These are phyloP conservation scores for Drosophila varians DNA, from an alignment of 1,140 invertebrate genomes.

Conservation along the genomic window DNA sequence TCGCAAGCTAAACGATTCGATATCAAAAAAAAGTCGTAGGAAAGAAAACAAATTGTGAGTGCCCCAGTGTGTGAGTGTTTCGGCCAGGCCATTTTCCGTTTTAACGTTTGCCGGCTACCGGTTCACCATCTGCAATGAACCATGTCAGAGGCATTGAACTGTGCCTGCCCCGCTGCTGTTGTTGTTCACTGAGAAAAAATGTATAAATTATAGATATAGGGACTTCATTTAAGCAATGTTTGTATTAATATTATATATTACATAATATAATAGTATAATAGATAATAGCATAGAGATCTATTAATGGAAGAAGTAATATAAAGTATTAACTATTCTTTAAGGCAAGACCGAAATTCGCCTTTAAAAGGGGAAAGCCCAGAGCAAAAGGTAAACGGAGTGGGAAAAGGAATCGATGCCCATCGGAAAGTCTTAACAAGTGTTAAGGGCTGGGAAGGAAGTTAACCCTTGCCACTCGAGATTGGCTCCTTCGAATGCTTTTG, in stretches of 20 bases:
- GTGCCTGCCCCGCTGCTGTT: conserved; percentile 19
- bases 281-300: no score
- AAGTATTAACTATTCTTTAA: no score
- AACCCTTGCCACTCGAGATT: conserved; percentile 33
- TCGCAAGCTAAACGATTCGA: conserved; percentile 1
- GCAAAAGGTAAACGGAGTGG: neutral
- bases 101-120: conserved; percentile 46
- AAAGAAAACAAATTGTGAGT: conserved; percentile 38
- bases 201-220: no score
- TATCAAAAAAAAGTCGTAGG: neutral
- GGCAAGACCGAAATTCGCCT: neutral
- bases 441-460: conserved; percentile 18
- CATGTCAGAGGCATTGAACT: conserved; percentile 70
- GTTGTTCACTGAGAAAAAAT: conserved; percentile 24
- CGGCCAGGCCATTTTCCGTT: conserved; percentile 34
- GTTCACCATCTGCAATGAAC: conserved; percentile 53
- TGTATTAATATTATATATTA: no score
- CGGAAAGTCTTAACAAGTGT: conserved; percentile 71
- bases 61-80: conserved; percentile 26
- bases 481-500: conserved; percentile 58
- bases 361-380: neutral
- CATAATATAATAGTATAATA: no score
- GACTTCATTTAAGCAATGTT: no score
- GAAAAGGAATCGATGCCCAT: conserved; percentile 60
- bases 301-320: no score